Evolutionary conservation across 2,888 invertebrate species (phyloP), one percentile per base, ranked within the genome.

Genomic region (Aleiodes leptofemur): DNA sequence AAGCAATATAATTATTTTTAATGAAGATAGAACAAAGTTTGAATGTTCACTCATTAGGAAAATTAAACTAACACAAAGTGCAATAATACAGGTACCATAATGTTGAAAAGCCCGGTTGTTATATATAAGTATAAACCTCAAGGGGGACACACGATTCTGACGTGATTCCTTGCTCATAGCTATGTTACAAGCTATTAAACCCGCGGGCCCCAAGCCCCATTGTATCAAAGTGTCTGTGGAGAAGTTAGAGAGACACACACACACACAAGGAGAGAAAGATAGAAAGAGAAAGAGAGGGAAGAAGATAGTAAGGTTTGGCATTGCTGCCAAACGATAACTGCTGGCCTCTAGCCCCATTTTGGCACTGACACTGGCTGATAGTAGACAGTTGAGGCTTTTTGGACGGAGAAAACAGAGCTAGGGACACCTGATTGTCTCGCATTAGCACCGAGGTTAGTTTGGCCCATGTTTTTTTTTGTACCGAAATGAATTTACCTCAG

Each of bases 261-360:
- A n/a, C n/a, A n/a, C n/a, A n/a, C n/a, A n/a, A n/a, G n/a, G n/a
- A n/a, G n/a, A n/a, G n/a, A n/a, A n/a, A n/a, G n/a, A n/a, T n/a
- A n/a, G n/a, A n/a, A 23, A 2, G 14, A 7, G 55, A 16, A 43
- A 38, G 8, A 38, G 34, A 23, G 64, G 43, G 23, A 16, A 14
- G 34, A 7, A 48, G 64, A 23, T 14, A 9, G 64, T 64, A 43
- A 48, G 64, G 83, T 83, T 85, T 86, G 85, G 86, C 85, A 82
- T 77, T 77, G 79, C 78, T 83, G 87, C 87, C 87, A 87, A 87
- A 87, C 85, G 87, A 85, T 87, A 86, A 87, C 85, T 82, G 84
- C 43, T 69, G 38, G 69, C 55, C 56, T 53, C 68, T 69, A 14
- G 11, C 53, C 68, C 64, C 48, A 64, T 48, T 64, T 64, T 64